Base-by-base conservation (phyloP, 2,113 vertebrate genomes). In the Cinclus mexicanus region DNA sequence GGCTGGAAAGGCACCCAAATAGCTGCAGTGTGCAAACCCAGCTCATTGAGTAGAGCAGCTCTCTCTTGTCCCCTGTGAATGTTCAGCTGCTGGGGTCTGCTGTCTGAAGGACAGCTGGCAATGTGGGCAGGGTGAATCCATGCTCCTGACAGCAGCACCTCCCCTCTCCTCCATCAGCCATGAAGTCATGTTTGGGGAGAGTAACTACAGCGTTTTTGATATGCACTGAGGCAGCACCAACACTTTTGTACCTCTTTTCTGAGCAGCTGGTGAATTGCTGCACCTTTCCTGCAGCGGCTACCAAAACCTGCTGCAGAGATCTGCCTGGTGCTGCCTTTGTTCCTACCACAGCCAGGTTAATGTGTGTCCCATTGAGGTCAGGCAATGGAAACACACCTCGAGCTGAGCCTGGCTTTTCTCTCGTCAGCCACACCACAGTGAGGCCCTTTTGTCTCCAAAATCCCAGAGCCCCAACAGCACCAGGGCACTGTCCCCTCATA, bases 401-500 rank as follows among this genome's bases (percentile, higher is more conserved):
- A 56, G 31, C 18, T 74, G 1, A 31, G 22, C 21, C 37, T 41
- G 76, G 13, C 59, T 89, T 63, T 3, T 8, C 23, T 19, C 49
- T 60, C 1, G 0, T 10, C n/a, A 61, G 55, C 55, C 64, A 41
- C 21, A 9, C 12, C 64, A 83, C 35, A 59, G 20, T 0, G 6
- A 44, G 35, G 23, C 22, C 29, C 7, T 11, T 9, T 7, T 14
- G 23, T 31, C 63, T 21, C 35, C 11, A 15, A 63, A 82, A 47
- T 11, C 19, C 55, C 49, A 39, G 31, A 63, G 41, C 15, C 31
- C 53, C 53, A 56, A 12, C 16, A 55, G 70, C 47, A 49, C 14
- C 1, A 16, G 69, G 50, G 41, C 42, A 15, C 7, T 15, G 8
- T 14, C 12, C 13, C 17, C 44, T 59, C 15, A 0, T 4, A 11